Base-by-base conservation (phyloP, 2,113 vertebrate genomes). In the Brienomyrus brachyistius region DNA sequence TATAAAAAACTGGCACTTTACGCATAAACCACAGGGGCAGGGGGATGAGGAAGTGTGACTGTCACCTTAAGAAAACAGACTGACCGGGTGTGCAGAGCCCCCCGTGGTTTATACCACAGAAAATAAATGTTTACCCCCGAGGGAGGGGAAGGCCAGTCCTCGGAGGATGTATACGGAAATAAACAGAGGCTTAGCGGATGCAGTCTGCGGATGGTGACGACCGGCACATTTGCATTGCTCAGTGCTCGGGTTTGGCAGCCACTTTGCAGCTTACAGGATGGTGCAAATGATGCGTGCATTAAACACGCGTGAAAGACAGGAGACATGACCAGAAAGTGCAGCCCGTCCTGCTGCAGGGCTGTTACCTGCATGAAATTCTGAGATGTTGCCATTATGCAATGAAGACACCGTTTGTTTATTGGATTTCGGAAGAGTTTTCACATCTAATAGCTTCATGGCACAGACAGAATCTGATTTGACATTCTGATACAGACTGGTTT, bases 101-200 rank as follows among this genome's bases (percentile, higher is more conserved):
- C 23, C 23, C 10, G 10, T 19, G 35, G 85, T 87, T 87, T 87
- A 87, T 51, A 52, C 27, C 35, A 31, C 19, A 27, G 5, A 35
- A 50, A 54, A 52, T 27, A 87, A 87, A 54, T 54, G 85, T 87
- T 87, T 87, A 87, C n/a, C 50, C 51, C 85, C 2, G n/a, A 56
- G 51, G 82, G 19, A 54, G 0, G 51, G 15, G 51, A 27, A 56
- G 7, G 85, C 13, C 48, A n/a, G 40, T 87, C 27, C 9, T 27
- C 51, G 0, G 9, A 56, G 85, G 50, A 87, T 35, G 50, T 31
- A 15, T 54, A 47, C 31, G 17, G 51, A 51, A 86, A 87, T 87
- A 87, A 87, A 56, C 27, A 87, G 27, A 54, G 5, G 48, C 85
- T 84, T 48, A 84, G 23, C 45, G 21, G 45, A 84, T 23, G 40